Conservation (phyloP, 2,888 invertebrate genomes). For the Hyposoter dolosus region DNA sequence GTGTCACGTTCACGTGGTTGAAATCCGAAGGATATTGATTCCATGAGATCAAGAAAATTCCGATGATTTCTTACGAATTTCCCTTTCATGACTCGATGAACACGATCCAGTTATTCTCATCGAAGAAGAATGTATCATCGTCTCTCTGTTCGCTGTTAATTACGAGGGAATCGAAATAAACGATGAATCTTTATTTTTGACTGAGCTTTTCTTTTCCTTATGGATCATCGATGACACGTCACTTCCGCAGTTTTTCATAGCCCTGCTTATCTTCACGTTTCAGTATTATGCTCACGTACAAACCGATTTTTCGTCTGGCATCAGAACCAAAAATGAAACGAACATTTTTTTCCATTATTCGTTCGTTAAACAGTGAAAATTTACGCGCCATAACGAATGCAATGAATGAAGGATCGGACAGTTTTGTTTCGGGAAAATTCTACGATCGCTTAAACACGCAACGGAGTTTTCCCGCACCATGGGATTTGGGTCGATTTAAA, state of each 20-base stretch:
- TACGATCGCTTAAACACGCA: not conserved
- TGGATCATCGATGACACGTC: conserved; percentile 61
- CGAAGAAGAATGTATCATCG: conserved; percentile 17
- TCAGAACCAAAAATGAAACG: conserved; percentile 2
- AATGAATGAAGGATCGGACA: conserved; percentile 1
- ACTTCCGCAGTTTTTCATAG: conserved; percentile 49
- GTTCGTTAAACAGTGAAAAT: not conserved
- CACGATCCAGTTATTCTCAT: conserved; percentile 9
- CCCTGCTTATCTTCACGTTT: conserved; percentile 53
- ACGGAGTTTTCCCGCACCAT: not conserved
- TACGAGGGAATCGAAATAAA: conserved; percentile 41
- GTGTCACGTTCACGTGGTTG: conserved; percentile 8
- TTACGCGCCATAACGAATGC: conserved; percentile 38
- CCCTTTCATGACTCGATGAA: not conserved
- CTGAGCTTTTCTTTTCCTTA: conserved; percentile 38
- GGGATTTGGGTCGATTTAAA: not conserved
- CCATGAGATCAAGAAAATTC: not conserved
- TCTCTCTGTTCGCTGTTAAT: conserved; percentile 1
- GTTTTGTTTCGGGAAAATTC: not conserved
- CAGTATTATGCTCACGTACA: conserved; percentile 35
- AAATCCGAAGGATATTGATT: not conserved
- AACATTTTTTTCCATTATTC: conserved; percentile 9
- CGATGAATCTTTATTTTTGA: conserved; percentile 27
- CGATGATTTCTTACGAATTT: not conserved
- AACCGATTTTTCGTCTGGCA: not conserved